Conservation (phyloP, 1,140 invertebrate species). For the Apocrypta bakeri region DNA sequence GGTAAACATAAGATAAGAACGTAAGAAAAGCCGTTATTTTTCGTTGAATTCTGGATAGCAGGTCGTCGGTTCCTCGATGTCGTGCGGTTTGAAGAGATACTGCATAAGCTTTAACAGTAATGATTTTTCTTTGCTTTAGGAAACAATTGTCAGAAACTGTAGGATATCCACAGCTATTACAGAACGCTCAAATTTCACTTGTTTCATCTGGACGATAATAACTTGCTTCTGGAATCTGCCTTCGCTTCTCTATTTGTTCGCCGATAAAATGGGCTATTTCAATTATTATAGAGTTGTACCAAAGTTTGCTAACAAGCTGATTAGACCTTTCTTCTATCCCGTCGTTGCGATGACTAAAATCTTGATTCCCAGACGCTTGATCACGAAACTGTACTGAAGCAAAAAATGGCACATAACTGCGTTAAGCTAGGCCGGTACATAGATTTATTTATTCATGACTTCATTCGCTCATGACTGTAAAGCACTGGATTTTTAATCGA, state of each 20-base stretch:
- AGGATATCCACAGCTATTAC: conserved; percentile 58
- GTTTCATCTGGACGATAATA: conserved; percentile 65
- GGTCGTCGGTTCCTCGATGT: neutral
- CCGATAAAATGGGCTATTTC: neutral
- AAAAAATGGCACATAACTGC: neutral
- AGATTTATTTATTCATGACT: too few relatives aligned
- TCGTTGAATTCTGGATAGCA: too few relatives aligned
- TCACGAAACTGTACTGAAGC: neutral
- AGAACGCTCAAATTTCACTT: conserved; percentile 58
- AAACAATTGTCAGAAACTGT: conserved; percentile 59
- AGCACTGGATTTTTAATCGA: neutral
- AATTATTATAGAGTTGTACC: conserved; percentile 6
- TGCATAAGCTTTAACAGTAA: conserved; percentile 51
- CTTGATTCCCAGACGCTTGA: neutral
- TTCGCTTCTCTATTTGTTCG: conserved; percentile 61
- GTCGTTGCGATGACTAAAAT: neutral
- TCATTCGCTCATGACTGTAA: too few relatives aligned
- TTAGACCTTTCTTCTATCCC: conserved; percentile 8
- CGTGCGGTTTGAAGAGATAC: conserved; percentile 10
- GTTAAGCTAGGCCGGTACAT: neutral
- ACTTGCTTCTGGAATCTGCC: conserved; percentile 65
- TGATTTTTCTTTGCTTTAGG: conserved; percentile 70
- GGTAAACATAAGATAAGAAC: too few relatives aligned
- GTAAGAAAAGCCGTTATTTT: too few relatives aligned
- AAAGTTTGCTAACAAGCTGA: neutral